Evolutionary conservation across 2,797 vertebrate genomes (phyloP), one percentile per base, ranked within the genome.

Genomic region (Discoglossus pictus): DNA sequence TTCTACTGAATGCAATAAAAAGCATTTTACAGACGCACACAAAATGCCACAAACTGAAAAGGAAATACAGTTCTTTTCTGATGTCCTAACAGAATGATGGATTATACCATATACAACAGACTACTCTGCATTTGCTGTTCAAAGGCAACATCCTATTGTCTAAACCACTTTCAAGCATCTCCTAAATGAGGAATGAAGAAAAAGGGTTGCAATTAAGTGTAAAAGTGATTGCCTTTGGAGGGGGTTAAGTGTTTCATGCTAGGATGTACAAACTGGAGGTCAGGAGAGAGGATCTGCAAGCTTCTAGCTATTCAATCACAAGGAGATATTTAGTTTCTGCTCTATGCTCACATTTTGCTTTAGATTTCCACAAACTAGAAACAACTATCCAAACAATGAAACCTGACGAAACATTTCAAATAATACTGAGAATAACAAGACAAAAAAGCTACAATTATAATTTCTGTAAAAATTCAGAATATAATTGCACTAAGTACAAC

Each of bases 61-160:
- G 21, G 35, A 46, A 48, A 48, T 42, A 40, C 44, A 56, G 12
- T 21, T 27, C 51, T 24, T 56, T 42, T 42, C 46, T 59, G 39
- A 40, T 42, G 17, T 64, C 54, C 12, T 10, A 24, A 59, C 38
- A 62, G 46, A 18, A 64, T 68, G 65, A 73, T 64, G 52, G 60
- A 52, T 73, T 63, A 52, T 31, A 43, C 12, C 25, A 60, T 16
- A 39, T 36, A 53, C 11, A 42, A 18, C 5, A 15, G n/a, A 6
- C 16, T 54, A 23, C 10, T 36, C 20, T 34, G 21, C 38, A 59
- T 4, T 20, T 55, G 24, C 23, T 13, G 24, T 62, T 51, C 9
- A 56, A 44, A 64, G 43, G 13, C 4, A 18, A 24, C 24, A 48
- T 46, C 61, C 65, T 21, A 59, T 68, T 60, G 52, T 56, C 43